These are phyloP conservation scores for Pantherophis alleghaniensis DNA, from an alignment of 2,797 vertebrate genomes.

Conservation along the genomic window DNA sequence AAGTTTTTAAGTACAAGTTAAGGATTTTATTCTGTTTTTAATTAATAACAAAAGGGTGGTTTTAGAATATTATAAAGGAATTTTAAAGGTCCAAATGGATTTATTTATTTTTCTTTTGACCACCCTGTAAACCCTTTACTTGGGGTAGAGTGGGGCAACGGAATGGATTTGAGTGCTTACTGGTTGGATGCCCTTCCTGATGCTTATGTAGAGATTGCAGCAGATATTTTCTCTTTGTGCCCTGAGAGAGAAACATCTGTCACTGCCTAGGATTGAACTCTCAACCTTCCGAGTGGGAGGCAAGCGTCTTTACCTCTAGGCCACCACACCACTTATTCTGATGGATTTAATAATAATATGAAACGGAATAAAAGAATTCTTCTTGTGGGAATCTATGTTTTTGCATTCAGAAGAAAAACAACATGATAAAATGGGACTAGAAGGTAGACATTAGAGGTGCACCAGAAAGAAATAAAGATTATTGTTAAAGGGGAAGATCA, in stretches of 20 bases:
- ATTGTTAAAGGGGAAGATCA: too few relatives aligned
- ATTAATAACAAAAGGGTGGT: not conserved
- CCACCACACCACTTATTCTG: not conserved
- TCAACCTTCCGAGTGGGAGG: not conserved
- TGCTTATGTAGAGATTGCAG: not conserved
- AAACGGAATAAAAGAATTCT: not conserved
- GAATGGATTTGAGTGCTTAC: not conserved
- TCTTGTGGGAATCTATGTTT: not conserved
- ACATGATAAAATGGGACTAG: not conserved
- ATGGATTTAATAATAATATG: not conserved
- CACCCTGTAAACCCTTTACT: not conserved
- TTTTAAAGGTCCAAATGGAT: not conserved
- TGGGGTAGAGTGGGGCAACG: not conserved
- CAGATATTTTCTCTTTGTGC: not conserved
- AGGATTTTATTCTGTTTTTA: not conserved
- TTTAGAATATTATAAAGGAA: not conserved
- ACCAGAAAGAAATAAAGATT: not conserved
- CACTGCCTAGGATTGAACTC: not conserved
- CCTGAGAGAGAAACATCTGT: not conserved
- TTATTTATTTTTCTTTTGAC: not conserved
- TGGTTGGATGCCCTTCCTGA: not conserved
- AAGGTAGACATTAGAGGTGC: not conserved
- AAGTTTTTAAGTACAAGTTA: not conserved
- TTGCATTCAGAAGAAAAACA: not conserved
- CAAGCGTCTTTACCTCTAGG: not conserved